A percentile compares a stretch with the other conserved stretches of the same genome.
Evolutionary conservation across 2,113 vertebrate species (phyloP).

Genomic region (Agelaius tricolor): DNA sequence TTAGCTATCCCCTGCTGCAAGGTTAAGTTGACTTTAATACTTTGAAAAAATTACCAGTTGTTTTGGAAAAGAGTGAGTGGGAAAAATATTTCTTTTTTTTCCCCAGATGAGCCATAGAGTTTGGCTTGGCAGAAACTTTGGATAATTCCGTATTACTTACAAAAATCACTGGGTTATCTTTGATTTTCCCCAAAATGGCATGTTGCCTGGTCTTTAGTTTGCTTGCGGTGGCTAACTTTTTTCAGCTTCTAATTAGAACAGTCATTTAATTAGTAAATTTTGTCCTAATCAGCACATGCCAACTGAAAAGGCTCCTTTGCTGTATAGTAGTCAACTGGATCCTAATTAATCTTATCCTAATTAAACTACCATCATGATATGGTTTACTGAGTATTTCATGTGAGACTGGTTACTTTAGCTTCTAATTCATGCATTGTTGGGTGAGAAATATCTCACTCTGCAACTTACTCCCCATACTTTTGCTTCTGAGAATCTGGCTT

Average conservation of each 20-base stretch:
- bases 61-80: background rate
- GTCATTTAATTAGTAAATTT: background rate
- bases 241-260: background rate
- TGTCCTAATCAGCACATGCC: background rate
- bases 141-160: background rate
- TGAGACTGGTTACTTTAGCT: background rate
- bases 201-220: background rate
- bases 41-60: background rate
- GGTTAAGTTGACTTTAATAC: background rate
- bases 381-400: background rate
- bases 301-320: background rate
- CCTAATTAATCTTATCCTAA: background rate
- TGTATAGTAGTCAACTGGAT: background rate
- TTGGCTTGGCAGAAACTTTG: background rate
- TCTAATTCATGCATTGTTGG: background rate
- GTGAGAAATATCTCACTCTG: background rate
- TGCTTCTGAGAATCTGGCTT: background rate
- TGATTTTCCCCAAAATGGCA: background rate
- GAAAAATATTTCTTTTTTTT: background rate
- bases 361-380: background rate
- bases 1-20: background rate
- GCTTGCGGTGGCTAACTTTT: background rate
- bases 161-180: background rate
- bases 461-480: background rate
- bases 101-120: background rate